Evolutionary conservation across 2,797 vertebrate genomes (phyloP), one percentile per base, ranked within the genome.

Genomic region (Pangasius djambal): DNA sequence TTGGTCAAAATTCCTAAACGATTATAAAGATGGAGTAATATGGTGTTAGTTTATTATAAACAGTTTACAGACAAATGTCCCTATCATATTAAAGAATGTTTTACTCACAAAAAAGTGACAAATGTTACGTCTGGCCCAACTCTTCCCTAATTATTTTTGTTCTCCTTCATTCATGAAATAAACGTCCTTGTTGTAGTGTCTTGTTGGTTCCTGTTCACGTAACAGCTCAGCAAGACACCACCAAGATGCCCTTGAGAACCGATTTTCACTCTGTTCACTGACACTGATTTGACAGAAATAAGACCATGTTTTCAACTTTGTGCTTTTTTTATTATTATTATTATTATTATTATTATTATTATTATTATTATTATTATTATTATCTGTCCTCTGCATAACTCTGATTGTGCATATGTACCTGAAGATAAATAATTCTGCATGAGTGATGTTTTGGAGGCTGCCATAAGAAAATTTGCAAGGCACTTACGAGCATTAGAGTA

Each of bases 401-500:
- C 67, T 79, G n/a, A 57, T 20, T 55, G n/a, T 34, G 77, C 79
- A 88, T 85, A 57, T 61, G 74, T 78, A 70, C 69, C 85, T 78
- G 52, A 82, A 65, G 48, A 83, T 59, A 63, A 87, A 87, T 84
- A 88, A 83, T 48, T 57, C 44, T 55, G 44, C 69, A 82, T 89
- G 83, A 89, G 25, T 13, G 57, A 91, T 91, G 83, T 48, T 87
- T 67, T 31, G 20, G 79, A 91, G 74, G 79, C 88, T 65, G 86
- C 87, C 89, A 89, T 52, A 89, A 75, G 90, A 90, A 89, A 15
- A 52, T 28, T 88, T 40, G 10, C 61, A 86, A 89, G 86, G 72
- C 50, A 52, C 55, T 87, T 88, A 86, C 90, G 87, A 90, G 89
- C 89, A 83, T 88, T 69, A 83, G 65, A 86, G 82, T 72, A 83